Conservation (phyloP, 2,113 vertebrate genomes). For the Panthera uncia region DNA sequence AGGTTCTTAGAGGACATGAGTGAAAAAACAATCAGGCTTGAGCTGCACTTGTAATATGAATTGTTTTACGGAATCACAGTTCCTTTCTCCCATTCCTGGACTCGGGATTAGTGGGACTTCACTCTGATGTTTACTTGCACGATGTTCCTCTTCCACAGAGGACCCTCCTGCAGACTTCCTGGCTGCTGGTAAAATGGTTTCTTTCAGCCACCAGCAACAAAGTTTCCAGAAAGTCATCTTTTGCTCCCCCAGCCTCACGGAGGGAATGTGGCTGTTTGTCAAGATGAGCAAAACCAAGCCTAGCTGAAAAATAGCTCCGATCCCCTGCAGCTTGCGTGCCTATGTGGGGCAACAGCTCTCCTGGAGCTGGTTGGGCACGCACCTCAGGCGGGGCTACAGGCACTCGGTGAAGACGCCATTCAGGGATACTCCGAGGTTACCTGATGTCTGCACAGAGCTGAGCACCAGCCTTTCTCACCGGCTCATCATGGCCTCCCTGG, state of each 20-base stretch:
- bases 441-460: not conserved
- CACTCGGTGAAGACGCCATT: fast-evolving
- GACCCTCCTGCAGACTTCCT: fast-evolving
- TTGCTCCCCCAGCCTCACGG: no score
- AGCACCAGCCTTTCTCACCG: not conserved
- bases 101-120: not conserved
- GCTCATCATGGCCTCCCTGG: not conserved
- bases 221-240: not conserved
- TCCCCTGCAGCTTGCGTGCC: not conserved
- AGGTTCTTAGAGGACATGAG: not conserved
- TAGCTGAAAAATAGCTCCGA: not conserved
- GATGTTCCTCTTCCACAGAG: fast-evolving
- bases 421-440: not conserved
- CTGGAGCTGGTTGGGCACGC: no score
- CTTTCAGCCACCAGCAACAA: not conserved
- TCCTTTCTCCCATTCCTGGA: not conserved
- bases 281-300: not conserved
- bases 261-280: not conserved
- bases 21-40: not conserved
- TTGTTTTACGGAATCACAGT: not conserved
- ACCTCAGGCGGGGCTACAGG: not conserved
- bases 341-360: no score
- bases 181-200: not conserved
- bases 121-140: fast-evolving
- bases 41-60: not conserved